These are phyloP conservation scores for Tetragonula clypearis DNA, from an alignment of 1,140 invertebrate genomes.

Conservation along the genomic window DNA sequence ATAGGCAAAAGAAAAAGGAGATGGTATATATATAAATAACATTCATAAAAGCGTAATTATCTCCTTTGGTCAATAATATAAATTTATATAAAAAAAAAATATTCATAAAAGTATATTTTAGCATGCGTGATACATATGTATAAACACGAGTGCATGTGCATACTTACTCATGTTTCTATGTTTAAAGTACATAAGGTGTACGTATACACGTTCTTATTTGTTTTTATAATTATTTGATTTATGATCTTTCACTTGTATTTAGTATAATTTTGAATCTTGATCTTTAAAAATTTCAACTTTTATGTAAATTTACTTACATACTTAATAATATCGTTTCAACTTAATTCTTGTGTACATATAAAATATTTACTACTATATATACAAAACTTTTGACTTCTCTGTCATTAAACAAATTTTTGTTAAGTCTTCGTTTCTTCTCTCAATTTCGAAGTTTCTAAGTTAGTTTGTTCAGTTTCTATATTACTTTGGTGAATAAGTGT, in stretches of 20 bases:
- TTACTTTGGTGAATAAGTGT: conserved; percentile 72
- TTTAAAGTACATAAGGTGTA: background rate
- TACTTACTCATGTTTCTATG: background rate
- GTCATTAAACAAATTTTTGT: conserved; percentile 29
- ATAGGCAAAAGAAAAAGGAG: conserved; percentile 11
- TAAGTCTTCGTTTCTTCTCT: conserved; percentile 54
- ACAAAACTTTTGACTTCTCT: conserved; percentile 30
- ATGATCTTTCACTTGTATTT: conserved; percentile 10
- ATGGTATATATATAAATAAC: conserved; percentile 28
- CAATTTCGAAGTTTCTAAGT: conserved; percentile 35
- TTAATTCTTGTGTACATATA: conserved; percentile 22
- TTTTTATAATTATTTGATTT: conserved; percentile 32
- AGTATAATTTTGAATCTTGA: conserved; percentile 5
- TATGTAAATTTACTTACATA: background rate
- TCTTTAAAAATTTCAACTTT: conserved; percentile 31
- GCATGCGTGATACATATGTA: conserved; percentile 8
- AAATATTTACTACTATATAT: conserved; percentile 53
- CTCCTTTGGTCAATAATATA: conserved; percentile 52
- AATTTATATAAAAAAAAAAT: conserved; percentile 40
- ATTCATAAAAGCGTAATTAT: conserved; percentile 34
- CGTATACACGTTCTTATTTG: background rate
- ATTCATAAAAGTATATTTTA: conserved; percentile 33
- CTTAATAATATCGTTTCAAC: conserved; percentile 26
- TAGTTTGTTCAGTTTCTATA: conserved; percentile 54
- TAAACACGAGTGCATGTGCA: background rate